Evolutionary conservation across 2,888 invertebrate genomes (phyloP).

Genomic region (Patella caerulea): DNA sequence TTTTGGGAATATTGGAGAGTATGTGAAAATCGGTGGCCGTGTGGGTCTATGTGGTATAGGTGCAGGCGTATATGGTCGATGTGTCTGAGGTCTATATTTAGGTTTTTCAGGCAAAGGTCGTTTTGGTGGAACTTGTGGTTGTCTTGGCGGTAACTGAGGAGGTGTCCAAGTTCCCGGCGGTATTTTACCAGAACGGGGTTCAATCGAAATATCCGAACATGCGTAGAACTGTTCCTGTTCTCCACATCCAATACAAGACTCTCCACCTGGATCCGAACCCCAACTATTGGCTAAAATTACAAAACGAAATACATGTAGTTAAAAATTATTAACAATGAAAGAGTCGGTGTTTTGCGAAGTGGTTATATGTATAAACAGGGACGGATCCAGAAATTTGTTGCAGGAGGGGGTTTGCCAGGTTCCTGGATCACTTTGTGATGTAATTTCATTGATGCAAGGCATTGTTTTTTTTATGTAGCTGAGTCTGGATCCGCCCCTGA

Average conservation of each 20-base stretch:
- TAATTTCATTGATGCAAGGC: too few species aligned
- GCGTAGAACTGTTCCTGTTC: slow-evolving; percentile 48
- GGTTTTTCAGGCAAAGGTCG: not conserved
- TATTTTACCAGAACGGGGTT: not conserved
- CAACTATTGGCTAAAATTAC: slow-evolving; percentile 43
- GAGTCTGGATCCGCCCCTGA: too few species aligned
- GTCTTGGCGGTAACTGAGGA: not conserved
- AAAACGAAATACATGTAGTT: not conserved
- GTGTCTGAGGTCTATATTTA: not conserved
- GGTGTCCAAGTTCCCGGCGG: not conserved
- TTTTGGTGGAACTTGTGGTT: not conserved
- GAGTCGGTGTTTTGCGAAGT: too few species aligned
- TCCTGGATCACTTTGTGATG: too few species aligned
- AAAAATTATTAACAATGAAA: too few species aligned
- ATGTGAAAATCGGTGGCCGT: not conserved
- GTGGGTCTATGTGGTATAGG: not conserved
- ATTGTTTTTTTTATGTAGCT: too few species aligned
- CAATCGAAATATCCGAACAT: slow-evolving; percentile 42
- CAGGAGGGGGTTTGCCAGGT: too few species aligned
- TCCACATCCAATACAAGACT: slow-evolving; percentile 45
- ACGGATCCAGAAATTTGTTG: too few species aligned
- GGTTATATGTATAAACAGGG: too few species aligned
- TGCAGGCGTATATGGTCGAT: not conserved
- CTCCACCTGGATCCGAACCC: slow-evolving; percentile 40
- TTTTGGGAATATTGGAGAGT: not conserved